These are phyloP conservation scores for Biston stratarius DNA, from an alignment of 2,888 invertebrate genomes.

Conservation along the genomic window DNA sequence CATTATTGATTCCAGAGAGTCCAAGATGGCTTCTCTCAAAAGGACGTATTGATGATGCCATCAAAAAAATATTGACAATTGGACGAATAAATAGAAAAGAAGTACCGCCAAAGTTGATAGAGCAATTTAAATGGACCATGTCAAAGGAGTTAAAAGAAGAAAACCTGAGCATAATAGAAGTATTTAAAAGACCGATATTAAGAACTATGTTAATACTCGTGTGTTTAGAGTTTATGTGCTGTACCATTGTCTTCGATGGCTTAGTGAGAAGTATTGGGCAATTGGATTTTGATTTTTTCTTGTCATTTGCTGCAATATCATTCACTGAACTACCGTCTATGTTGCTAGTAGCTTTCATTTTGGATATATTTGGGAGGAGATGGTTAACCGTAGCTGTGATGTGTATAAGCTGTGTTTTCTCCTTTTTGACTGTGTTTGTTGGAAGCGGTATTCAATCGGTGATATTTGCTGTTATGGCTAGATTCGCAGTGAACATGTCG, in stretches of 20 bases:
- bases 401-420: conserved; percentile 56
- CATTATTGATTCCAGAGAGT: conserved; percentile 66
- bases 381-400: conserved; percentile 62
- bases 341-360: conserved; percentile 60
- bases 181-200: conserved; percentile 61
- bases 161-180: conserved; percentile 54
- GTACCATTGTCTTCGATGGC: conserved; percentile 63
- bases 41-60: conserved; percentile 65
- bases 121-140: conserved; percentile 58
- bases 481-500: conserved; percentile 67
- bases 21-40: conserved; percentile 68
- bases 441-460: conserved; percentile 58
- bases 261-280: conserved; percentile 63
- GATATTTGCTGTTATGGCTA: conserved; percentile 62
- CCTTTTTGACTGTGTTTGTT: conserved; percentile 57
- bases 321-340: conserved; percentile 68
- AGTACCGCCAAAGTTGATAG: conserved; percentile 60
- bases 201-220: conserved; percentile 60
- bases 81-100: conserved; percentile 64
- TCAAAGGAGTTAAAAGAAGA: conserved; percentile 50
- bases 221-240: conserved; percentile 64
- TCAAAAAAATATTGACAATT: conserved; percentile 61
- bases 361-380: conserved; percentile 67
- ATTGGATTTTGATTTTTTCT: conserved; percentile 64
- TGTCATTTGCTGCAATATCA: conserved; percentile 68